Evolutionary conservation across 2,797 vertebrate species (phyloP).

Genomic region (Onychomys torridus): DNA sequence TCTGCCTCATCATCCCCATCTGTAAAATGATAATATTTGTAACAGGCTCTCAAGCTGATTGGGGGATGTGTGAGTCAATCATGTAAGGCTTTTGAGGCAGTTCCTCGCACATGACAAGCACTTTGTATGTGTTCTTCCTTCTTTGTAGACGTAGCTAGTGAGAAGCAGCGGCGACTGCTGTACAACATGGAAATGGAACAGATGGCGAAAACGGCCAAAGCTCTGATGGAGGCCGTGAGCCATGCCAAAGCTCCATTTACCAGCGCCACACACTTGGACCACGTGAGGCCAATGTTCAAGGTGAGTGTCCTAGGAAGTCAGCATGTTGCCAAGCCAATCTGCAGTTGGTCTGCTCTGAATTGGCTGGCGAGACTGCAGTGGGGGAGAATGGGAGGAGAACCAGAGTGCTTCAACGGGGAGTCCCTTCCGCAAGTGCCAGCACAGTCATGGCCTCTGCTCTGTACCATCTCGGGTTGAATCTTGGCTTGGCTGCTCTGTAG

Average conservation of each 20-base stretch:
- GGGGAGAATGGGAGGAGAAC: not conserved
- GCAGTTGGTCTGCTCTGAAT: not conserved
- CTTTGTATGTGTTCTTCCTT: constrained; percentile 10
- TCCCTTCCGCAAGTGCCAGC: not conserved
- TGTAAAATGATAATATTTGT: not conserved
- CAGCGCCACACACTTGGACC: constrained; percentile 97
- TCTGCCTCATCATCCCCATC: not conserved
- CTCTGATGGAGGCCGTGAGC: constrained; percentile 98
- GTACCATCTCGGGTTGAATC: not conserved
- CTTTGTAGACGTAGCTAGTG: constrained; percentile 92
- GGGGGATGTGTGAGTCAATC: not conserved
- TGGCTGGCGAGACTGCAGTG: not conserved
- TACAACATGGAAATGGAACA: constrained; percentile 99
- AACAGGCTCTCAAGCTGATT: not conserved
- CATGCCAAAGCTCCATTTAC: constrained; percentile 98
- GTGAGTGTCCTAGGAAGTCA: constrained; percentile 85
- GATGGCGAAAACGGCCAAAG: constrained; percentile 98
- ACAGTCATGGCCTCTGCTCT: fast-evolving
- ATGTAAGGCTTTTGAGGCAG: not conserved
- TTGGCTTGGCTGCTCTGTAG: not conserved
- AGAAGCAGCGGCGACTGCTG: constrained; percentile 96
- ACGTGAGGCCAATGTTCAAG: constrained; percentile 98
- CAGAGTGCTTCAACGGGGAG: not conserved
- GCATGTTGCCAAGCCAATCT: not conserved
- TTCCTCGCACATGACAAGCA: not conserved